phyloP scores from a whole-genome alignment of 2,888 invertebrate genomes.

The Globia sparganii region DNA sequence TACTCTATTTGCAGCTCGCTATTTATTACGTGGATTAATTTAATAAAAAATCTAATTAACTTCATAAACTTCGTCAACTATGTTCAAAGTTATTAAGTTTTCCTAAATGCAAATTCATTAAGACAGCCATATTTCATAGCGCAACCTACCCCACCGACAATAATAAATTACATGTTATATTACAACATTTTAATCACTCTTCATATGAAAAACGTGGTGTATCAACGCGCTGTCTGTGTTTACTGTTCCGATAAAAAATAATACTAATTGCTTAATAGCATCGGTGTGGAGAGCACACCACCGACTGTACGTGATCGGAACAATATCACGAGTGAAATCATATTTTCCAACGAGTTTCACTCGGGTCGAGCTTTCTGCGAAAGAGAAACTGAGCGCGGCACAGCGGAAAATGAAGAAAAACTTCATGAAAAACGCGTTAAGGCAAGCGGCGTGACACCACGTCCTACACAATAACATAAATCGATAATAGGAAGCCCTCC shows the following conservation, averaged over 20 bases:
- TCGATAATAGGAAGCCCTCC: constrained; percentile 90
- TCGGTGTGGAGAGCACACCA: constrained; percentile 31
- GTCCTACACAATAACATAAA: constrained; percentile 86
- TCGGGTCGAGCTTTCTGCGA: constrained; percentile 79
- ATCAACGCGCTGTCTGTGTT: constrained; percentile 19
- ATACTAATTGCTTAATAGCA: constrained; percentile 64
- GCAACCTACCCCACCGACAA: constrained; percentile 34
- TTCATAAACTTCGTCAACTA: constrained; percentile 32
- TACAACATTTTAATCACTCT: constrained; percentile 48
- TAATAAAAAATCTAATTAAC: constrained; percentile 40
- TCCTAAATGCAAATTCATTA: constrained; percentile 51
- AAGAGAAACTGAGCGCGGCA: constrained; percentile 81
- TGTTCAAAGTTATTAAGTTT: constrained; percentile 34
- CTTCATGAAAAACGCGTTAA: constrained; percentile 78
- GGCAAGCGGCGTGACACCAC: constrained; percentile 75
- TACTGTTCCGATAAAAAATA: constrained; percentile 38
- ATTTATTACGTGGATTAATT: constrained; percentile 19
- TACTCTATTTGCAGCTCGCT: constrained; percentile 2
- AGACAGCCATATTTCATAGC: constrained; percentile 55
- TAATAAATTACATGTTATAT: constrained; percentile 51
- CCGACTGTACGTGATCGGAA: constrained; percentile 67
- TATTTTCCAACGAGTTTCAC: constrained; percentile 83
- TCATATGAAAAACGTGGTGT: constrained; percentile 28
- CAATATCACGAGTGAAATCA: constrained; percentile 81
- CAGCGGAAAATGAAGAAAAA: constrained; percentile 82